These are phyloP conservation scores for Nerophis ophidion DNA, from an alignment of 2,113 vertebrate species.

Conservation along the genomic window DNA sequence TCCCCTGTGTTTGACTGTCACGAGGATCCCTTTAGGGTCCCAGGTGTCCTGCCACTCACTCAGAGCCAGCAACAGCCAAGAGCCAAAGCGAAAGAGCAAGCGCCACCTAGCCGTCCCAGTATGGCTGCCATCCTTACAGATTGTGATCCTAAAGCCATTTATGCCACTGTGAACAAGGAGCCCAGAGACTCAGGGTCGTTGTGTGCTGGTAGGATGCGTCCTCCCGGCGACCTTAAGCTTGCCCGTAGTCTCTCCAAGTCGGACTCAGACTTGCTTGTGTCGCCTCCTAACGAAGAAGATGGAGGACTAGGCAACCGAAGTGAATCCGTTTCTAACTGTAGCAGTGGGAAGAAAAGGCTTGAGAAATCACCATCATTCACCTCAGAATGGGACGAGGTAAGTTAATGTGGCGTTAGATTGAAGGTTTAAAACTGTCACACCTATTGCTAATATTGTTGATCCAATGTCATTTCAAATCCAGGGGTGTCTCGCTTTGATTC, in stretches of 20 bases:
- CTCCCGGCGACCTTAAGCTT: constrained; percentile 89
- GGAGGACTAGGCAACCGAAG: constrained; percentile 86
- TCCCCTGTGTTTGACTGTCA: constrained; percentile 88
- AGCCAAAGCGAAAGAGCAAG: constrained; percentile 35
- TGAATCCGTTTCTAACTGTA: constrained; percentile 94
- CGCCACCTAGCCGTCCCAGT: constrained; percentile 40
- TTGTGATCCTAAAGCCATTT: constrained; percentile 76
- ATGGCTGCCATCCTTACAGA: constrained; percentile 73
- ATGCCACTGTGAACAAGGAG: constrained; percentile 78
- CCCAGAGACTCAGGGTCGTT: constrained; percentile 64
- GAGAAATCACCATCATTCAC: constrained; percentile 96
- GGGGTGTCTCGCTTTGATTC: neutral
- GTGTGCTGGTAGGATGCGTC: constrained; percentile 66
- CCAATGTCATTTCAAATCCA: neutral
- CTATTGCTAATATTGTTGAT: neutral
- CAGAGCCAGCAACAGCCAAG: constrained; percentile 35
- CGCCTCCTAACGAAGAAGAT: constrained; percentile 90
- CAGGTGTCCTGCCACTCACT: constrained; percentile 42
- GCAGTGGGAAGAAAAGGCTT: constrained; percentile 85
- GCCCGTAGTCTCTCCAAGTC: constrained; percentile 96
- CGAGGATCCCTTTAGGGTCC: constrained; percentile 79
- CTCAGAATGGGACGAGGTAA: constrained; percentile 98
- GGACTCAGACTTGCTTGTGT: constrained; percentile 93
- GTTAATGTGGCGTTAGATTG: constrained; percentile 26
- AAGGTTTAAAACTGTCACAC: neutral